Evolutionary conservation across 2,113 vertebrate species (phyloP).

Genomic region (Ciconia boyciana): DNA sequence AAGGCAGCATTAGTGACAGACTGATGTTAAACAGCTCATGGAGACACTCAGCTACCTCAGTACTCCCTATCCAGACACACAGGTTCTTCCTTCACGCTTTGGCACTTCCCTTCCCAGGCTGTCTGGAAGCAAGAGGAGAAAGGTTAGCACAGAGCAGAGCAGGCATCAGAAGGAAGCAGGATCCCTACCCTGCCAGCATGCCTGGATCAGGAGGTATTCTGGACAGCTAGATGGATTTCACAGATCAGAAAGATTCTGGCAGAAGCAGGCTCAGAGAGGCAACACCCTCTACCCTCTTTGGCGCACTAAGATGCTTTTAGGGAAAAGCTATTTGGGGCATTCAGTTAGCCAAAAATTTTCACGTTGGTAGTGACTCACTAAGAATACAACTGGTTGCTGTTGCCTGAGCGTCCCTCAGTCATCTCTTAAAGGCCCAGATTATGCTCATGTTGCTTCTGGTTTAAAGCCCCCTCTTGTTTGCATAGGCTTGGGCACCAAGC

Average conservation of each 20-base stretch:
- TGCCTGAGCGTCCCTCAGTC: background rate
- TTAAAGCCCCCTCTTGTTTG: background rate
- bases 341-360: background rate
- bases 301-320: background rate
- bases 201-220: background rate
- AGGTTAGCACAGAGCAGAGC: background rate
- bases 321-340: background rate
- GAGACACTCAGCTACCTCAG: background rate
- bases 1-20: background rate
- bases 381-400: background rate
- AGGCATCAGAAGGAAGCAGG: background rate
- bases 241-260: background rate
- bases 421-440: background rate
- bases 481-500: background rate
- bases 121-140: background rate
- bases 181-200: accelerated
- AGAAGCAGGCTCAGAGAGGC: background rate
- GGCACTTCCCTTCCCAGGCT: background rate
- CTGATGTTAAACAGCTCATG: background rate
- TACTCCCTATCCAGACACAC: background rate
- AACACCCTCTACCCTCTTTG: background rate
- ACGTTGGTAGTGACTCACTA: background rate
- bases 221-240: background rate
- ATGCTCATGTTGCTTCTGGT: background rate
- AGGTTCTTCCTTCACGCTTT: background rate